Conservation (phyloP, 2,888 invertebrate genomes). For the Ethmia dodecea region DNA sequence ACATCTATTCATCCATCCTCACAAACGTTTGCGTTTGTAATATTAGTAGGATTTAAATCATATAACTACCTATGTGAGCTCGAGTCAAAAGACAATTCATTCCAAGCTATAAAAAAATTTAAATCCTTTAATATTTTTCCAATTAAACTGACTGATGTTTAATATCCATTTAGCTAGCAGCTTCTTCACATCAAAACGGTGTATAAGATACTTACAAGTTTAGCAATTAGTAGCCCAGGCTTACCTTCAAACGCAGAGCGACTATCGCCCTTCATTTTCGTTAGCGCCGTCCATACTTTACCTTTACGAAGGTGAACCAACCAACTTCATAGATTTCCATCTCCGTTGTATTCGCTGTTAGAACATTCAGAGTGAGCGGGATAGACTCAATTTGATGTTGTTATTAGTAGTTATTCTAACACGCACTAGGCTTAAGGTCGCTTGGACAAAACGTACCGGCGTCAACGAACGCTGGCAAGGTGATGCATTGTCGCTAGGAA, state of each 20-base stretch:
- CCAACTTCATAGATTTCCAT: slow-evolving; percentile 46
- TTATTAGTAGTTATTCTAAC: slow-evolving; percentile 59
- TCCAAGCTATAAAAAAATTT: too few relatives aligned
- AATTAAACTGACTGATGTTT: too few relatives aligned
- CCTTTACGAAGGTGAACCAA: slow-evolving; percentile 65
- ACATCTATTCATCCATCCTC: too few relatives aligned
- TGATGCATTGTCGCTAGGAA: slow-evolving; percentile 69
- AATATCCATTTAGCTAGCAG: too few relatives aligned
- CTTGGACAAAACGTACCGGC: slow-evolving; percentile 71
- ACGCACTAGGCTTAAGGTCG: slow-evolving; percentile 66
- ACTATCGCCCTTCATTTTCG: slow-evolving; percentile 72
- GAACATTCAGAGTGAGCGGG: slow-evolving; percentile 48
- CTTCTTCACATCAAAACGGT: slow-evolving; percentile 13
- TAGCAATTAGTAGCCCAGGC: slow-evolving; percentile 53
- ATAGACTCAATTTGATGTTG: slow-evolving; percentile 54
- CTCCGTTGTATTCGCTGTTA: slow-evolving; percentile 40
- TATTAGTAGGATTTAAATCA: too few relatives aligned
- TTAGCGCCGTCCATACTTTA: slow-evolving; percentile 67
- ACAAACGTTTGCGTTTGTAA: too few relatives aligned
- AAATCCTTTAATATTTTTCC: too few relatives aligned
- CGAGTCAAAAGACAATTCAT: too few relatives aligned
- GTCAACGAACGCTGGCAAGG: slow-evolving; percentile 76
- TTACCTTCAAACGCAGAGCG: slow-evolving; percentile 64
- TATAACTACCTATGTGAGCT: too few relatives aligned
- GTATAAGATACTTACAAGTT: slow-evolving; percentile 32